Percentiles rank a stretch among this genome's conserved stretches.
Conservation (phyloP, 2,113 vertebrate species). For the Rutilus rutilus region DNA sequence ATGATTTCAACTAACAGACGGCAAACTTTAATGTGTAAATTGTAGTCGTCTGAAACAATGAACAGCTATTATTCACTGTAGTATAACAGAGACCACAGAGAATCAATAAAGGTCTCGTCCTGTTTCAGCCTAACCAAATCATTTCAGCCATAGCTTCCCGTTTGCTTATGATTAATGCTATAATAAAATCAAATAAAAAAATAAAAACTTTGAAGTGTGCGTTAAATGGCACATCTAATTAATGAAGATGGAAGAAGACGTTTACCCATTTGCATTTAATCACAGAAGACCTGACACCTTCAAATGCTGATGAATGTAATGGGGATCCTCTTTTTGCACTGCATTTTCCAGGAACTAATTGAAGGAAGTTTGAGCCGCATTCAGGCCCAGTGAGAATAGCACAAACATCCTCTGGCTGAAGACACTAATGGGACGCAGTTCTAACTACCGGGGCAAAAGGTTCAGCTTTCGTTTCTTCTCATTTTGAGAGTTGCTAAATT, state of each 20-base stretch:
- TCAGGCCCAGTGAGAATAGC: slow-evolving; percentile 4
- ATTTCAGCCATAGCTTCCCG: background rate
- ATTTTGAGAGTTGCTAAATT: background rate
- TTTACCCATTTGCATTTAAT: slow-evolving; percentile 46
- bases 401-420: background rate
- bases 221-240: slow-evolving; percentile 48
- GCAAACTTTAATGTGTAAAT: background rate
- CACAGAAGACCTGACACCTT: slow-evolving; percentile 28
- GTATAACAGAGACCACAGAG: background rate
- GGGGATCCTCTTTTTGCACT: slow-evolving; percentile 16
- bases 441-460: slow-evolving; percentile 27
- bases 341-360: slow-evolving; percentile 11
- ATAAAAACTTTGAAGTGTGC: slow-evolving; percentile 6
- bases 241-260: slow-evolving; percentile 50
- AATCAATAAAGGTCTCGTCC: background rate
- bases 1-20: background rate
- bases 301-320: slow-evolving; percentile 52
- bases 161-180: slow-evolving; percentile 45
- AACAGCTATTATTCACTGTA: background rate
- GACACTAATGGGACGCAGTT: slow-evolving; percentile 4
- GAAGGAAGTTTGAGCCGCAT: slow-evolving; percentile 4
- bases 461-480: background rate
- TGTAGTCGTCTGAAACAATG: background rate
- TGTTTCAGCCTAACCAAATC: background rate
- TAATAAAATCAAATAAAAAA: background rate